Conservation (phyloP, 2,113 vertebrate species). For the Xyliphius kryptos region DNA sequence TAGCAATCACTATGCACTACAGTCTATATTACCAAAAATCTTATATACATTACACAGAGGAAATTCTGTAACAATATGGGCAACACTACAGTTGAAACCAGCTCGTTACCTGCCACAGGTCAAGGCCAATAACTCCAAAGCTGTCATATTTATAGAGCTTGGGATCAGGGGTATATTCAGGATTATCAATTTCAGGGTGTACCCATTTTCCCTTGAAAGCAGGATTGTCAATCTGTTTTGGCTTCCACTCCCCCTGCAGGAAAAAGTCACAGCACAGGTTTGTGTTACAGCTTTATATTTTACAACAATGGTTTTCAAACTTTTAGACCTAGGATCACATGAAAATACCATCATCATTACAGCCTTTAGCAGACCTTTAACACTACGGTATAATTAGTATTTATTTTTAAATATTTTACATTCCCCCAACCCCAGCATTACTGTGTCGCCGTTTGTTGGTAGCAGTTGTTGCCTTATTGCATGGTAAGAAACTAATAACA, state of each 20-base stretch:
- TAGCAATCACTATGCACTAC: not conserved
- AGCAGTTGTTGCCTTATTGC: too few species aligned
- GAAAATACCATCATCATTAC: too few species aligned
- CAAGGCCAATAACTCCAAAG: conserved; percentile 69
- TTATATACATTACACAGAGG: not conserved
- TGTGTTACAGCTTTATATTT: not conserved
- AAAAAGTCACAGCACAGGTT: not conserved
- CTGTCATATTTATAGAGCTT: conserved; percentile 71
- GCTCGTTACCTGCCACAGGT: conserved; percentile 70
- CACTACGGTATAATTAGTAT: too few species aligned
- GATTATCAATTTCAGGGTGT: conserved; percentile 78
- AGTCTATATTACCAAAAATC: too few species aligned
- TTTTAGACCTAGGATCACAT: too few species aligned
- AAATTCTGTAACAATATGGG: not conserved
- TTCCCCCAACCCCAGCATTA: too few species aligned
- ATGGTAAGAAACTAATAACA: too few species aligned
- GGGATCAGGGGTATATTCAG: conserved; percentile 68
- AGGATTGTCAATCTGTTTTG: conserved; percentile 70
- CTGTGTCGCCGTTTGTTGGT: too few species aligned
- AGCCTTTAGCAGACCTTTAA: too few species aligned
- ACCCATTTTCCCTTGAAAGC: conserved; percentile 75
- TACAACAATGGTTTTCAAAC: too few species aligned
- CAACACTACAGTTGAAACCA: not conserved
- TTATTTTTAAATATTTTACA: too few species aligned
- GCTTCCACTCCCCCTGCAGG: conserved; percentile 71